phyloP scores from a whole-genome alignment of 2,797 vertebrate genomes.

The Passerculus sandwichensis region DNA sequence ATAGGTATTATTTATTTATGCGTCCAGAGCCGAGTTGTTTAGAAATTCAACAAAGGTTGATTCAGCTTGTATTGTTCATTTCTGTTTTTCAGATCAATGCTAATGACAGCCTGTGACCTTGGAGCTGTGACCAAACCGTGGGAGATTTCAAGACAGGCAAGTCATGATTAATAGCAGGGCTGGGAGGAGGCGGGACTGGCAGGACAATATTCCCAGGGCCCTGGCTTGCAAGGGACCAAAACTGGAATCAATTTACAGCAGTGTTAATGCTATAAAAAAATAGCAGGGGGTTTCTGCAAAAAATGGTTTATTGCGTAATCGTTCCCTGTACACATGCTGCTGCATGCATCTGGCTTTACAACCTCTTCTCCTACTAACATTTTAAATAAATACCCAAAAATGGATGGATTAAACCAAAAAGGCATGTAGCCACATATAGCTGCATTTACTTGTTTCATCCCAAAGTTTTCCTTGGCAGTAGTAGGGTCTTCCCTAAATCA shows the following conservation, averaged over 20 bases:
- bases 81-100: conserved; percentile 94
- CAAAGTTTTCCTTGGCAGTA: background rate
- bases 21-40: conserved; percentile 72
- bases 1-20: conserved; percentile 71
- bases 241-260: conserved; percentile 74
- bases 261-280: conserved; percentile 69
- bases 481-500: background rate
- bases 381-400: conserved; percentile 10
- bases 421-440: background rate
- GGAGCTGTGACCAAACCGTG: conserved; percentile 99
- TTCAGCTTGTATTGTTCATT: conserved; percentile 79
- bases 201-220: conserved; percentile 75
- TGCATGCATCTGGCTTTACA: conserved; percentile 27
- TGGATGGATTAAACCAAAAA: background rate
- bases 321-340: conserved; percentile 11
- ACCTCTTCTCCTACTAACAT: background rate
- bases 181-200: conserved; percentile 67
- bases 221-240: conserved; percentile 68
- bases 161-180: conserved; percentile 82
- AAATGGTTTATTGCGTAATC: conserved; percentile 44
- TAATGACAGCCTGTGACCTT: conserved; percentile 99
- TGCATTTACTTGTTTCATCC: background rate
- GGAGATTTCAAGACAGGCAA: conserved; percentile 98
- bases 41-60: conserved; percentile 76
- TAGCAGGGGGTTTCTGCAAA: conserved; percentile 48